Conservation (phyloP, 2,113 vertebrate genomes). For the Coregonus clupeaformis region DNA sequence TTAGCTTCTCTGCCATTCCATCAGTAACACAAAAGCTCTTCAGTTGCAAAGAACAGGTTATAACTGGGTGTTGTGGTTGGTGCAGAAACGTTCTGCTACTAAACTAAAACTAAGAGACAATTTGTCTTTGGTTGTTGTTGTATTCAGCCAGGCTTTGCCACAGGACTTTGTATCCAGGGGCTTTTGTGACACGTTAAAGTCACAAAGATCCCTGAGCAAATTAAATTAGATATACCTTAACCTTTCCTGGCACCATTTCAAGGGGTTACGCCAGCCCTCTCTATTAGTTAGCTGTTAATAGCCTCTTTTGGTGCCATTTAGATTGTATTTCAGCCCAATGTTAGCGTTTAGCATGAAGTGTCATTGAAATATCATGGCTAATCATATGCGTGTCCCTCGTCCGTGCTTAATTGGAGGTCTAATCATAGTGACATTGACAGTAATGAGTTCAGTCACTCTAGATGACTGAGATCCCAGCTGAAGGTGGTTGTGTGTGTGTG, state of each 20-base stretch:
- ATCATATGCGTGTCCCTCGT: conserved; percentile 31
- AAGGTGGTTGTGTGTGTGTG: conserved; percentile 6
- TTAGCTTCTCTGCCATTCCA: background rate
- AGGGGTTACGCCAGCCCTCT: conserved; percentile 5
- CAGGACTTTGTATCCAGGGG: background rate
- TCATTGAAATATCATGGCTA: conserved; percentile 56
- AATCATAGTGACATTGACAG: conserved; percentile 26
- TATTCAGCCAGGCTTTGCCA: background rate
- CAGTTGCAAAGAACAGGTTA: background rate
- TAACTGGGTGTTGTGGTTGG: background rate
- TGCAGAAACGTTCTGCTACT: background rate
- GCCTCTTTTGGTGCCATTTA: background rate
- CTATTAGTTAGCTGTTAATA: background rate
- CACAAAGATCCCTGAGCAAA: conserved; percentile 12
- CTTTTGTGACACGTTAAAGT: background rate
- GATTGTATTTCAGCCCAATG: conserved; percentile 3
- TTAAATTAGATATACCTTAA: conserved; percentile 2
- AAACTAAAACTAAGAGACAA: background rate
- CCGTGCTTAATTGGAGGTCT: conserved; percentile 32
- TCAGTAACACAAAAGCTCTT: background rate
- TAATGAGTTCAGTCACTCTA: conserved; percentile 30
- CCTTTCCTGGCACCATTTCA: background rate
- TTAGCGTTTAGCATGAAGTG: conserved; percentile 43
- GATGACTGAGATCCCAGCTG: too few species aligned
- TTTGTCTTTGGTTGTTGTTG: background rate